Evolutionary conservation across 2,113 vertebrate genomes (phyloP).

Genomic region (Oreotragus oreotragus): DNA sequence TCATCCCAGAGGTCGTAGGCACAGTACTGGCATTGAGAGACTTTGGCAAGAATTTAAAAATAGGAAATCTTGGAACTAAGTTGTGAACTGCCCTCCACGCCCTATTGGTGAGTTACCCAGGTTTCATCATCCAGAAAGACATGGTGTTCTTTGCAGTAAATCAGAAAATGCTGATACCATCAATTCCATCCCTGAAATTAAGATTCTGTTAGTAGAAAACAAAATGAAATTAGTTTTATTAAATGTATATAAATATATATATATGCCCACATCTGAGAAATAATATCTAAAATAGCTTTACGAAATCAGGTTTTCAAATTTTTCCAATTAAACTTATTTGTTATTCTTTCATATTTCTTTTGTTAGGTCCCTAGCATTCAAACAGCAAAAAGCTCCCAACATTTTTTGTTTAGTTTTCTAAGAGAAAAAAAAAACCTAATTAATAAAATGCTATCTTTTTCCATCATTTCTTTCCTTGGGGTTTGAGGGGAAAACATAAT

Average conservation of each 20-base stretch:
- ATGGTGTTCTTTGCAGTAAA: background rate
- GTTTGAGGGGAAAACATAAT: background rate
- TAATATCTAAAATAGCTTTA: background rate
- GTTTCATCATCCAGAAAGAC: background rate
- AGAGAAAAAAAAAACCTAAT: background rate
- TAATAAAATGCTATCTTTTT: background rate
- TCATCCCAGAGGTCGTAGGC: background rate
- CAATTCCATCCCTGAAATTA: background rate
- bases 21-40: background rate
- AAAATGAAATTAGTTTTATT: background rate
- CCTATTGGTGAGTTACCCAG: background rate
- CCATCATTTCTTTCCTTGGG: background rate
- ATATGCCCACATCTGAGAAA: background rate
- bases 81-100: background rate
- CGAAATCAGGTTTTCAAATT: background rate
- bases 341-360: background rate
- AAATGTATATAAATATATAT: background rate
- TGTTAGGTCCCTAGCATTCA: background rate
- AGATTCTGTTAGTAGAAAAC: background rate
- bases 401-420: background rate
- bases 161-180: background rate
- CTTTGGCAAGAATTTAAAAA: background rate
- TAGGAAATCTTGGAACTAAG: background rate
- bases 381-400: background rate
- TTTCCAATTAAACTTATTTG: background rate